Evolutionary conservation across 2,113 vertebrate species (phyloP).

Genomic region (Rhinoptilus africanus): DNA sequence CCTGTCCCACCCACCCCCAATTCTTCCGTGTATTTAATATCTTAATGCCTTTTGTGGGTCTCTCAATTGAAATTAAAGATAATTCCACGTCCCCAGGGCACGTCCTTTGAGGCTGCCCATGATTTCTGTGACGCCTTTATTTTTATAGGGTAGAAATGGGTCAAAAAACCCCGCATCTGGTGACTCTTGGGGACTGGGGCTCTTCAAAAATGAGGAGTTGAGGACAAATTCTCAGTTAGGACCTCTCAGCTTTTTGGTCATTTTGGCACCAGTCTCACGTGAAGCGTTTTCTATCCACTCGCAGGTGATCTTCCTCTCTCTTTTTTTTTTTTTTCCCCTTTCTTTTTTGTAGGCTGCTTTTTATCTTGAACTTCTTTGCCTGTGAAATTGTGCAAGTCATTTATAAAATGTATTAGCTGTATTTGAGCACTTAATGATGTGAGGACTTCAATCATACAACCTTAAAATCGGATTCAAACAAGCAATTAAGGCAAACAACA

Average conservation of each 20-base stretch:
- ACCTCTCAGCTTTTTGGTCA: not conserved
- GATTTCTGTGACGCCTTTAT: not conserved
- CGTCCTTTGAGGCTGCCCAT: accelerated
- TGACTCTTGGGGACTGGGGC: not conserved
- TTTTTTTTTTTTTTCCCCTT: not conserved
- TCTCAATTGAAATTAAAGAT: not conserved
- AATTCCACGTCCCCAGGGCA: not conserved
- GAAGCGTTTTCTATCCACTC: not conserved
- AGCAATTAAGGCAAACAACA: slow-evolving; percentile 66
- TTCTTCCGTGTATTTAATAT: not conserved
- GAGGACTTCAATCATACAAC: slow-evolving; percentile 44
- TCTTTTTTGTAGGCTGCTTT: not conserved
- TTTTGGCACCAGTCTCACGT: not conserved
- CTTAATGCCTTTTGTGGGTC: not conserved
- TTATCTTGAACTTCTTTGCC: slow-evolving; percentile 48
- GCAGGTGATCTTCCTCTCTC: not conserved
- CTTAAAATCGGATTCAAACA: slow-evolving; percentile 45
- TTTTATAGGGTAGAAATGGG: not conserved
- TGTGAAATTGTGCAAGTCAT: slow-evolving; percentile 57
- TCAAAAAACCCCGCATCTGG: not conserved
- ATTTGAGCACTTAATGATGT: slow-evolving; percentile 59
- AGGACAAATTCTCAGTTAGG: accelerated
- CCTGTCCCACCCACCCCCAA: too few species aligned
- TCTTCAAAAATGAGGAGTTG: not conserved
- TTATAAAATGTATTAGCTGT: slow-evolving; percentile 50